Evolutionary conservation across 2,888 invertebrate genomes (phyloP).

Genomic region (Harmothoe impar): DNA sequence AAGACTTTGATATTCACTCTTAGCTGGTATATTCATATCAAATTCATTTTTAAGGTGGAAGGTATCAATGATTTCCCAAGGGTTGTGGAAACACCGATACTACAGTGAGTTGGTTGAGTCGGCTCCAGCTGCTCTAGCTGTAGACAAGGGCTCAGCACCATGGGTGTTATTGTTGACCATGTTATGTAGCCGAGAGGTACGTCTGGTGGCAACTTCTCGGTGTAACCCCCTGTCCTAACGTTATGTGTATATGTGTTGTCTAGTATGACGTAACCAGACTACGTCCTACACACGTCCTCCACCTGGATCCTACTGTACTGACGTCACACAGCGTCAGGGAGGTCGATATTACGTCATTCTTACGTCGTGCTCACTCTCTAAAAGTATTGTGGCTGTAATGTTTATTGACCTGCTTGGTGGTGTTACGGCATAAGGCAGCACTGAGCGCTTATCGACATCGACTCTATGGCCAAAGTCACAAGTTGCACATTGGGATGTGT

Average conservation of each 20-base stretch:
- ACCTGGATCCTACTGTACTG: background rate
- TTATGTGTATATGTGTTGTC: slow-evolving; percentile 1
- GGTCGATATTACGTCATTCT: background rate
- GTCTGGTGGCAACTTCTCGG: background rate
- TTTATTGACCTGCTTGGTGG: background rate
- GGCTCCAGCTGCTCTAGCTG: no score
- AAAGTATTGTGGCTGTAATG: slow-evolving; percentile 11
- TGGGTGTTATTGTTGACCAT: no score
- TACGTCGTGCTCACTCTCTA: slow-evolving; percentile 1
- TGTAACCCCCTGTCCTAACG: slow-evolving; percentile 11
- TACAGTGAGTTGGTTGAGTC: no score
- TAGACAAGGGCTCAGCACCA: no score
- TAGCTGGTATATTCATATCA: no score
- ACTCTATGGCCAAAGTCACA: background rate
- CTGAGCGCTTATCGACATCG: slow-evolving; percentile 10
- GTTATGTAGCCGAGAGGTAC: no score
- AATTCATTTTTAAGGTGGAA: no score
- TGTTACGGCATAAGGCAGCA: background rate
- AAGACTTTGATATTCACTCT: no score
- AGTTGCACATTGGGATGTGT: no score
- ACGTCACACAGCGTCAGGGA: slow-evolving; percentile 1
- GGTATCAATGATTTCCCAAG: no score
- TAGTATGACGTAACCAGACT: background rate
- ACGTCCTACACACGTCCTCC: background rate
- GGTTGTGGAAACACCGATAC: no score